Evolutionary conservation across 2,888 invertebrate genomes (phyloP), one percentile per base, ranked within the genome.

Genomic region (Philopedon plagiatum): DNA sequence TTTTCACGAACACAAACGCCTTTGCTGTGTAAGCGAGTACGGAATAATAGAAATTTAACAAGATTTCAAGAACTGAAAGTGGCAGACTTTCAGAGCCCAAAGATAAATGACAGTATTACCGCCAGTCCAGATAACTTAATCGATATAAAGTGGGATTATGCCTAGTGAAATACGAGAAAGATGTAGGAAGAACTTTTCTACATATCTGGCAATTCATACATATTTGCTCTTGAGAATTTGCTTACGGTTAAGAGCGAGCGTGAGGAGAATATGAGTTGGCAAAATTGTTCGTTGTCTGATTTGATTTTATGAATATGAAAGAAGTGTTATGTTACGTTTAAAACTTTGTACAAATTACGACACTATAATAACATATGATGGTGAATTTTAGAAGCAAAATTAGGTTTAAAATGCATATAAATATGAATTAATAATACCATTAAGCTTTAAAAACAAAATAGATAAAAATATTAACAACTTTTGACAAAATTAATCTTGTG

Each of bases 1-100:
- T 68, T 73, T 73, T 72, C 62, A 56, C 26, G 62, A 67, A 44
- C 67, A 62, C 70, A 37, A 58, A 66, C 71, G 71, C 71, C 71
- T 65, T 71, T 71, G 71, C 71, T 66, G 62, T 72, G 62, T 72
- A 72, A 67, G 72, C 72, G 72, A 57, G 62, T 72, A 65, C 71
- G 66, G 54, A 77, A 77, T 78, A 77, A 76, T 76, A 74, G 78
- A 77, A 76, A 76, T 77, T 75, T 71, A 76, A 74, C 78, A 77
- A 71, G 76, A 76, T 75, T 77, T 76, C 76, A 76, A 74, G 75
- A 74, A 75, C 75, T 76, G 77, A 73, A 77, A 76, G 76, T 77
- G 78, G 74, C 77, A 77, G 76, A 75, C 72, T 67, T 66, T 62
- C 65, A 73, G 56, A 51, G 72, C 72, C 64, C 60, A 69, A 73